phyloP scores from a whole-genome alignment of 1,140 invertebrate species.

The Andricus grossulariae region DNA sequence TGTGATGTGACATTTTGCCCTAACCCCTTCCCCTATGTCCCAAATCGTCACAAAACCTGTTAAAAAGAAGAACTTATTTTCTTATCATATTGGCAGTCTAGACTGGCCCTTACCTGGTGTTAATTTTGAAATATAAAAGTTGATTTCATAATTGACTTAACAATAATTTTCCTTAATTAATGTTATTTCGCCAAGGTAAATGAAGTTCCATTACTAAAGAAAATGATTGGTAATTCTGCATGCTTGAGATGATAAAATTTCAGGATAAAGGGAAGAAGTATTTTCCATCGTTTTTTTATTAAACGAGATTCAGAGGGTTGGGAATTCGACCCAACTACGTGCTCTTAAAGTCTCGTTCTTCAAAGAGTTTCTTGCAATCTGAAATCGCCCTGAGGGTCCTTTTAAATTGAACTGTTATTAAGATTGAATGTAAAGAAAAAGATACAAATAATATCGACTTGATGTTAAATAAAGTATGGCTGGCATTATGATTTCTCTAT shows the following conservation, averaged over 20 bases:
- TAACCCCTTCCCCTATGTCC: too few relatives aligned
- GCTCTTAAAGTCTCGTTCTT: constrained; percentile 26
- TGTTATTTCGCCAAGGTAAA: neutral
- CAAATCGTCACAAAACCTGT: too few relatives aligned
- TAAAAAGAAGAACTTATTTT: too few relatives aligned
- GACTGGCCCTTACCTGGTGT: too few relatives aligned
- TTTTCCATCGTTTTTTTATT: constrained; percentile 10
- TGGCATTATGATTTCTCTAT: neutral
- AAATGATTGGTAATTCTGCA: neutral
- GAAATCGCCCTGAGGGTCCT: neutral
- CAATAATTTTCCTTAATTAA: too few relatives aligned
- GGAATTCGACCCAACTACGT: neutral
- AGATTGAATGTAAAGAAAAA: constrained; percentile 1
- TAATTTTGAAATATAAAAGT: too few relatives aligned
- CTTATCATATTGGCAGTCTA: too few relatives aligned
- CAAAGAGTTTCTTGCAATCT: constrained; percentile 9
- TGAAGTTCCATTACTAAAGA: neutral
- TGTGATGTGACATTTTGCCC: too few relatives aligned
- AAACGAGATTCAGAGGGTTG: neutral
- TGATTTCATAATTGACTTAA: too few relatives aligned
- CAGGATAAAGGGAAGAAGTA: neutral
- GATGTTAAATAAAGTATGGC: neutral
- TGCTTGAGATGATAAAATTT: neutral
- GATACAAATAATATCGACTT: neutral
- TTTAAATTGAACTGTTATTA: constrained; percentile 27